Evolutionary conservation across 2,888 invertebrate species (phyloP).

Genomic region (Ophion ventricosus): DNA sequence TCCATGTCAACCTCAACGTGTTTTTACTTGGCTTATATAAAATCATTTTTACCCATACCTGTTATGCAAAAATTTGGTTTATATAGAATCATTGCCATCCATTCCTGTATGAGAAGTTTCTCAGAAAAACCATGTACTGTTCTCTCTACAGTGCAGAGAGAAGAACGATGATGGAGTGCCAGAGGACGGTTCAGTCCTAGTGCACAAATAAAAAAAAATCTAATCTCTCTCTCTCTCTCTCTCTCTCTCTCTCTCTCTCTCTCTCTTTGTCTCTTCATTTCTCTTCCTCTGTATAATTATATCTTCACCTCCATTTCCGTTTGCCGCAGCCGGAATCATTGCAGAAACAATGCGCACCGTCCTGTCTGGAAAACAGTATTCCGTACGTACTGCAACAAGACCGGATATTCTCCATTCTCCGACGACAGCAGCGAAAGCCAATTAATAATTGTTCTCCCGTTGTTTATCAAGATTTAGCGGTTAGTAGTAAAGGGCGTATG

Average conservation of each 20-base stretch:
- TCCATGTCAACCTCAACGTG: no score
- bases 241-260: conserved; percentile 8
- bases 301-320: conserved; percentile 40
- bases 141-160: no score
- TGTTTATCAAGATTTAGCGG: conserved; percentile 55
- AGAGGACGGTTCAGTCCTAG: no score
- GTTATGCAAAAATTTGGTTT: no score
- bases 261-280: background rate
- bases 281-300: background rate
- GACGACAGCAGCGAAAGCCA: conserved; percentile 49
- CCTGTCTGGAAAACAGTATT: conserved; percentile 33
- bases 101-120: no score
- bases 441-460: conserved; percentile 62
- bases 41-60: no score
- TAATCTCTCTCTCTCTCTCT: background rate
- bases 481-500: conserved; percentile 13
- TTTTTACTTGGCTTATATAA: no score
- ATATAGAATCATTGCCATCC: no score
- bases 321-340: conserved; percentile 41
- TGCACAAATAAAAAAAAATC: no score
- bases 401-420: conserved; percentile 22
- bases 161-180: no score
- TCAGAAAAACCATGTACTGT: no score
- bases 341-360: conserved; percentile 54
- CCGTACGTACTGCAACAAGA: conserved; percentile 17